Base-by-base conservation (phyloP, 2,888 invertebrate species). In the Ectropis crepuscularia region DNA sequence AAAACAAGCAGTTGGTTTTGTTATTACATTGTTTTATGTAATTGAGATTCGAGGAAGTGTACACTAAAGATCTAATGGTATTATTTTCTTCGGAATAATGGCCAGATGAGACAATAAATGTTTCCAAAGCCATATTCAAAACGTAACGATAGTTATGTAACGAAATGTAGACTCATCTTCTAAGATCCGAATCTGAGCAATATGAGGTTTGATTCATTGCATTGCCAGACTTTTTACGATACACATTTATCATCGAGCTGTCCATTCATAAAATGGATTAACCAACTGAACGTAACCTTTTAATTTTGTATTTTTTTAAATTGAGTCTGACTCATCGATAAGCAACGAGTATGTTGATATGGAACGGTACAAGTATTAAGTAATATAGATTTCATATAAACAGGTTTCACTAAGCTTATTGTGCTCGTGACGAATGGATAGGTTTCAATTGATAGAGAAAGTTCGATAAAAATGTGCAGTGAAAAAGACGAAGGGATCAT, bases 41-140 rank as follows among this genome's bases (percentile, higher is more conserved):
- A 38, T 37, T 62, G 16, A 53, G 6, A 42, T 16, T 16, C 7
- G 6, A 38, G 55, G 39, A 47, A 55, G 46, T 55, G n/a, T 38
- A 38, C 9, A 47, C 16, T 55, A 55, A 55, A 47, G 41, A 12
- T 5, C 42, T 38, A n/a, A 38, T 46, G 0, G 16, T 38, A 48
- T 48, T 53, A 58, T 53, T 63, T 53, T 49, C 48, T 49, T 7
- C 1, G n/a, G 10, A 12, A 43, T 50, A 53, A 58, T n/a, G 45
- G 47, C 37, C 50, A 71, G 70, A 53, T 55, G 50, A 50, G 60
- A 51, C 67, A 70, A 71, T 73, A 53, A 57, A 67, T 68, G 58
- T 58, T 54, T 57, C 48, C 55, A 65, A 72, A 61, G 69, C 71
- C 59, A 57, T 49, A 72, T 75, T 76, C 38, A 28, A 38, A 50